These are phyloP conservation scores for Ciconia maguari DNA, from an alignment of 2,113 vertebrate genomes.

Conservation along the genomic window DNA sequence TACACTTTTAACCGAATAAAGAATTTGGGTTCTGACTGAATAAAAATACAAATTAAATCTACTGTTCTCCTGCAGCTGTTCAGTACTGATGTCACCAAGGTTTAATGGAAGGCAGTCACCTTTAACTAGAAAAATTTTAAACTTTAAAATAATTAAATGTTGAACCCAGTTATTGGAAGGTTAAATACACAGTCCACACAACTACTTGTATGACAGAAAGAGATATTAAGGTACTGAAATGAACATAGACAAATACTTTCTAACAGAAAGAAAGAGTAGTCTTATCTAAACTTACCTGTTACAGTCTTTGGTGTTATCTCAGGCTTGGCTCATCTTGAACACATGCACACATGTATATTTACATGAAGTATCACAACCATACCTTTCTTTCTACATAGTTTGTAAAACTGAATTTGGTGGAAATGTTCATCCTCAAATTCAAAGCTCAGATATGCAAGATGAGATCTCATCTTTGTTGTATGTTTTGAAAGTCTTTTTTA, in stretches of 20 bases:
- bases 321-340: background rate
- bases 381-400: background rate
- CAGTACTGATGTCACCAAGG: background rate
- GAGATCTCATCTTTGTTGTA: background rate
- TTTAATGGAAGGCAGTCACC: background rate
- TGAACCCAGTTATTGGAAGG: background rate
- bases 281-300: background rate
- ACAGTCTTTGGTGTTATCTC: background rate
- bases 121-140: background rate
- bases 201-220: background rate
- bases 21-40: background rate
- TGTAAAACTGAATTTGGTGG: background rate
- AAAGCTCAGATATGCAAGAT: background rate
- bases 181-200: background rate
- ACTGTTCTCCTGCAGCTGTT: background rate
- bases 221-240: background rate
- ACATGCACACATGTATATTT: accelerated
- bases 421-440: background rate
- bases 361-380: background rate
- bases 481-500: background rate
- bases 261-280: background rate
- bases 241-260: background rate
- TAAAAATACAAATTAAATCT: background rate
- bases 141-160: background rate
- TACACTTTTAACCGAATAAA: background rate